Base-by-base conservation (phyloP, 2,888 invertebrate species). In the Prosapia bicincta region DNA sequence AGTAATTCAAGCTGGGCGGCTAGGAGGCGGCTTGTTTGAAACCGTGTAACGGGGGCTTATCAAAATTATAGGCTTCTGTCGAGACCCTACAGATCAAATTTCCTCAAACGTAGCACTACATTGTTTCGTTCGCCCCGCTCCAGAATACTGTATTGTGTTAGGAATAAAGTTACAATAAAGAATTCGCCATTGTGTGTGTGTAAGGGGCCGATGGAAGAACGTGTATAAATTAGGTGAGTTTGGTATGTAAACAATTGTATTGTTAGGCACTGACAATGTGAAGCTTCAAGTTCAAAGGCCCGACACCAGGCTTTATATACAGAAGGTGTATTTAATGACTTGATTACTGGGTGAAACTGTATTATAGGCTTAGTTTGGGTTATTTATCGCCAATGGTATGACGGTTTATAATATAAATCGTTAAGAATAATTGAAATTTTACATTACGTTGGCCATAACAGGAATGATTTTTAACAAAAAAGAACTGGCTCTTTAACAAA, bases 21-120 rank as follows among this genome's bases (percentile, higher is more conserved):
- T n/a, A n/a, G 54, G 28, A 66, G 32, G 69, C 54, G 72, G 74
- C 66, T n/a, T 69, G 68, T 67, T 74, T 74, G 74, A 67, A 38
- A 43, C 54, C 69, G n/a, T 67, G 69, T 24, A 68, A 32, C n/a
- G 73, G 69, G 74, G 74, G 43, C 74, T 32, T 72, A 72, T 72
- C 74, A 68, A 69, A 74, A 74, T 74, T 74, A 74, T 67, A 73
- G 43, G 69, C 68, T 65, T 38, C 67, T 26, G 74, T 28, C 74
- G 68, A 43, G 73, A 20, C 74, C 74, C 74, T 74, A 69, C 74
- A 68, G 74, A 74, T 74, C 74, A 69, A 74, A 74, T 74, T 74
- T 74, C 74, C 69, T 74, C 74, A 74, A 74, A 74, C 74, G 54
- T 20, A n/a, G 13, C 20, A 20, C 20, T 54, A 54, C 54, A 54